Percentiles rank a stretch among this genome's conserved stretches.
phyloP scores from a whole-genome alignment of 1,140 invertebrate species.

The Megalopta genalis region DNA sequence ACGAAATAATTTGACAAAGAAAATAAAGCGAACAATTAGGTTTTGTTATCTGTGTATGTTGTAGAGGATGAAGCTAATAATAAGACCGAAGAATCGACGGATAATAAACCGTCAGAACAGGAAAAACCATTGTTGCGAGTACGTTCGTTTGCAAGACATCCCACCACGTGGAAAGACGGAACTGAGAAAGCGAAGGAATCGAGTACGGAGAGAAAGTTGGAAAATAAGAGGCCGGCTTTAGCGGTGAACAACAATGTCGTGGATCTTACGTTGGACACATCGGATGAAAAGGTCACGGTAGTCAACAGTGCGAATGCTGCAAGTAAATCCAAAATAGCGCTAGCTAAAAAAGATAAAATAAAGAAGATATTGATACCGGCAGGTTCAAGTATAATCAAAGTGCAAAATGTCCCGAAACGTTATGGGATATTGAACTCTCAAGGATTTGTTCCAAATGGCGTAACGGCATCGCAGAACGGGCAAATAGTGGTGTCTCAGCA shows the following conservation, averaged over 20 bases:
- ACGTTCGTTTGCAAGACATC: slow-evolving; percentile 73
- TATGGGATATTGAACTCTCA: slow-evolving; percentile 39
- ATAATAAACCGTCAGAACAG: slow-evolving; percentile 2
- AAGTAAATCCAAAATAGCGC: slow-evolving; percentile 10
- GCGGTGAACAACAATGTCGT: slow-evolving; percentile 28
- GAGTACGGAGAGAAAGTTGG: background rate
- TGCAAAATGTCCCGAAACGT: slow-evolving; percentile 63
- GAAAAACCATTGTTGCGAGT: slow-evolving; percentile 65
- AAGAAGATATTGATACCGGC: slow-evolving; percentile 40
- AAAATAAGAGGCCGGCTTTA: background rate
- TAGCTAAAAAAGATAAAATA: slow-evolving; percentile 12
- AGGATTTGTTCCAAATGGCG: background rate
- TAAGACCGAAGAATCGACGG: background rate
- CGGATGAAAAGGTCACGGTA: background rate
- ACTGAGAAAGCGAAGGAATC: slow-evolving; percentile 35
- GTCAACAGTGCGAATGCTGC: background rate
- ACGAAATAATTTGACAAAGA: slow-evolving; percentile 20
- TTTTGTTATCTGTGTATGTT: slow-evolving; percentile 48
- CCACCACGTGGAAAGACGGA: slow-evolving; percentile 64
- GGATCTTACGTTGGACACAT: slow-evolving; percentile 47
- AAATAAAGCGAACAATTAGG: slow-evolving; percentile 7
- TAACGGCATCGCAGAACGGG: background rate
- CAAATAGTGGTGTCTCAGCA: slow-evolving; percentile 6
- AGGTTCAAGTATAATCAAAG: slow-evolving; percentile 43
- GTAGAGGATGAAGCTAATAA: slow-evolving; percentile 38